phyloP scores from a whole-genome alignment of 2,113 vertebrate species.

The Aspiorhynchus laticeps region DNA sequence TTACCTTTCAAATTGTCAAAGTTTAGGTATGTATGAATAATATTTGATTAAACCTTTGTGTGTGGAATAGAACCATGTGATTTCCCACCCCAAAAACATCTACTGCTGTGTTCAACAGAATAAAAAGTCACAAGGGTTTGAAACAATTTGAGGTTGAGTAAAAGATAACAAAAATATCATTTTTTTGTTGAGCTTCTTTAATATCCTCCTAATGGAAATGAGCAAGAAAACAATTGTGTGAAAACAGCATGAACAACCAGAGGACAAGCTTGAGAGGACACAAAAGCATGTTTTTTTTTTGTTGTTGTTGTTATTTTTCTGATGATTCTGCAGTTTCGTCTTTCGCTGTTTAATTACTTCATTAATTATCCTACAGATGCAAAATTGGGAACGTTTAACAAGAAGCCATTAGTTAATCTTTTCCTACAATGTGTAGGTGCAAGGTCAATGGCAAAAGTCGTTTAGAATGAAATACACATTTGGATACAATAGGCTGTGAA shows the following conservation, averaged over 20 bases:
- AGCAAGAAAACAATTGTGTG: constrained; percentile 19
- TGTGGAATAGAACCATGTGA: too few relatives aligned
- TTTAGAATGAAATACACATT: constrained; percentile 64
- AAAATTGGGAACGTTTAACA: constrained; percentile 68
- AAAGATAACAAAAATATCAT: neutral
- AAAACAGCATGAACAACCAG: constrained; percentile 25
- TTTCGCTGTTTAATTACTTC: constrained; percentile 68
- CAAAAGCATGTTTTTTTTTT: neutral
- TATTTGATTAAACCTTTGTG: neutral
- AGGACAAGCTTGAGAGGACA: constrained; percentile 30
- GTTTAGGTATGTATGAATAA: neutral
- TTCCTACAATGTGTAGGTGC: constrained; percentile 64
- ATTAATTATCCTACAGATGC: constrained; percentile 71
- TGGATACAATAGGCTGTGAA: constrained; percentile 55
- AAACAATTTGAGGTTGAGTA: neutral
- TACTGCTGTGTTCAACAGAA: neutral
- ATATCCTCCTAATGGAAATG: neutral
- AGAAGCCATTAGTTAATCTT: constrained; percentile 73
- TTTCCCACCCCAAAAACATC: neutral
- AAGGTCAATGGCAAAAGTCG: constrained; percentile 70
- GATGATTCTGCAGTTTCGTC: constrained; percentile 66
- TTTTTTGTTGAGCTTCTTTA: constrained; percentile 19
- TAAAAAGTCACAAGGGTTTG: neutral
- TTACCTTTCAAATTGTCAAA: neutral
- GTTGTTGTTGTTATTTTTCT: constrained; percentile 42